Percentiles rank a stretch among this genome's conserved stretches.
These are phyloP conservation scores for Falco rusticolus DNA, from an alignment of 2,797 vertebrate genomes.

Conservation along the genomic window DNA sequence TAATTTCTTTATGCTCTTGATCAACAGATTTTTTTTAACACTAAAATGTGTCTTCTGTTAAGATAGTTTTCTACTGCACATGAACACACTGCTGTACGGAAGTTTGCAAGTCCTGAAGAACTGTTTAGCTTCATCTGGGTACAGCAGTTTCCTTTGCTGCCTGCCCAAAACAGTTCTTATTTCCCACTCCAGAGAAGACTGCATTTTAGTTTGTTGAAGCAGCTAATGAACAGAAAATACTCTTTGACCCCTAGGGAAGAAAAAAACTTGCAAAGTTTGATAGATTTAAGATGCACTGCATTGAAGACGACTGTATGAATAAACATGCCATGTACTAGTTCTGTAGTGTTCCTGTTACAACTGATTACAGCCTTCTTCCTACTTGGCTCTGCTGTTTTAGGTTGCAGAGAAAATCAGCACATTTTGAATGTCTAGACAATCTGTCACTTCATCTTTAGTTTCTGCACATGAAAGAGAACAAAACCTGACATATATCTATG, in stretches of 20 bases:
- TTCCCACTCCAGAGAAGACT: not conserved
- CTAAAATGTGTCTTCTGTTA: not conserved
- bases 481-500: conserved; percentile 27
- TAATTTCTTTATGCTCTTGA: not conserved
- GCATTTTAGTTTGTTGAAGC: not conserved
- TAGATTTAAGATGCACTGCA: not conserved
- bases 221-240: not conserved
- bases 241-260: not conserved
- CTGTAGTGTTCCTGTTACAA: not conserved
- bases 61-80: not conserved
- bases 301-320: not conserved
- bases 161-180: not conserved
- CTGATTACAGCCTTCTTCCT: not conserved
- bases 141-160: not conserved
- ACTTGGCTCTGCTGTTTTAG: not conserved
- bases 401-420: not conserved
- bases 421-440: conserved; percentile 15
- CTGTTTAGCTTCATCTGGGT: not conserved
- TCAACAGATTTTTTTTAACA: not conserved
- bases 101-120: not conserved
- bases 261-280: not conserved
- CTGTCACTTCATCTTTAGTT: conserved; percentile 28
- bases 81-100: not conserved
- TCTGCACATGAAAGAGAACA: conserved; percentile 2
- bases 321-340: not conserved